phyloP scores from a whole-genome alignment of 2,113 vertebrate species.

The Mesoclemmys tuberculata region DNA sequence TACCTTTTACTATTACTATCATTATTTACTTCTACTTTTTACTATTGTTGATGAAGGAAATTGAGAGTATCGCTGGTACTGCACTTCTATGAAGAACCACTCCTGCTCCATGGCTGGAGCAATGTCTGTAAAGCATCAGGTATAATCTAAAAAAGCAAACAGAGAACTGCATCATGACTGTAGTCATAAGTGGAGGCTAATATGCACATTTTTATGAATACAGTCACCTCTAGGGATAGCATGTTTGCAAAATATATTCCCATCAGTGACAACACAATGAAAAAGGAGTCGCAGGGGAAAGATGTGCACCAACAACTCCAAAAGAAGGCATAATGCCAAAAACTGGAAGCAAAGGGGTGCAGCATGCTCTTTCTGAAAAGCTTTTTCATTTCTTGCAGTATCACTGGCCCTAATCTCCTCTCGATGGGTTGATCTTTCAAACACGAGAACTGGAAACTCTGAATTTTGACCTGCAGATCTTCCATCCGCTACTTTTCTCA shows the following conservation, averaged over 20 bases:
- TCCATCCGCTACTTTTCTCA: neutral
- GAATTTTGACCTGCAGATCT: neutral
- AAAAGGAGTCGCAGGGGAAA: conserved; percentile 29
- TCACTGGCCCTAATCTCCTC: neutral
- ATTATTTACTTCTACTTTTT: neutral
- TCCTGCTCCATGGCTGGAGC: neutral
- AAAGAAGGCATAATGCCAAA: conserved; percentile 26
- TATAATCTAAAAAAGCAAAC: conserved; percentile 36
- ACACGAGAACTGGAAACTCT: neutral
- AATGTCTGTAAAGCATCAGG: neutral
- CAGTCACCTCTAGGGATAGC: neutral
- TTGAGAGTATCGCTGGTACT: neutral
- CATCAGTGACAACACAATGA: conserved; percentile 9
- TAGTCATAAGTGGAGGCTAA: conserved; percentile 36
- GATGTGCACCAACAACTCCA: neutral
- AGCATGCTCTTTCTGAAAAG: neutral
- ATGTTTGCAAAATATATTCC: conserved; percentile 23
- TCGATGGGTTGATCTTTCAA: neutral
- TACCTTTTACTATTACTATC: neutral
- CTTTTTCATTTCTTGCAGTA: neutral
- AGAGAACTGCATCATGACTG: conserved; percentile 39
- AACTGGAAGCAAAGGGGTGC: neutral
- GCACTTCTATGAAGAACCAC: neutral
- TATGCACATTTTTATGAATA: conserved; percentile 13
- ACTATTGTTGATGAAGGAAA: neutral